A percentile compares a stretch with the other conserved stretches of the same genome.
phyloP scores from a whole-genome alignment of 2,113 vertebrate species.

The Mungos mungo region DNA sequence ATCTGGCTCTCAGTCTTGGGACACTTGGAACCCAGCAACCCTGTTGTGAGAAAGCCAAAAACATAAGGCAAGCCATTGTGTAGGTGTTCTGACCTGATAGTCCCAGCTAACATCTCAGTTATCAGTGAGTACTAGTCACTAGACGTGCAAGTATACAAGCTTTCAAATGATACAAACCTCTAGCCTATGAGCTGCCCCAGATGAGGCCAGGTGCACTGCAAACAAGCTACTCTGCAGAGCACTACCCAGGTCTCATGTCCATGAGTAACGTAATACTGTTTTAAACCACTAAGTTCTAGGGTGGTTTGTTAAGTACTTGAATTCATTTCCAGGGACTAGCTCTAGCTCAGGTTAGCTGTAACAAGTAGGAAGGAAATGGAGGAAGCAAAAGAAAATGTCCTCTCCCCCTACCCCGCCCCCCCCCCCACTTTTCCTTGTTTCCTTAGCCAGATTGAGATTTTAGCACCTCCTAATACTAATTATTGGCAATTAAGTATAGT shows the following conservation, averaged over 20 bases:
- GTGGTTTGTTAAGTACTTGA: conserved; percentile 24
- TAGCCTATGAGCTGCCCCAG: conserved; percentile 12
- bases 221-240: conserved; percentile 3
- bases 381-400: conserved; percentile 13
- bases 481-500: not conserved
- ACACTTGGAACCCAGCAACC: not conserved
- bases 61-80: not conserved
- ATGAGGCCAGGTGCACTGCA: conserved; percentile 4
- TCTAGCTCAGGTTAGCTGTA: not conserved
- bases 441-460: not conserved
- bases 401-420: not conserved
- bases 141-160: not conserved
- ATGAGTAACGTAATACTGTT: conserved; percentile 11
- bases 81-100: not conserved
- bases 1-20: not conserved
- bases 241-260: conserved; percentile 12
- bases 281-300: not conserved
- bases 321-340: conserved; percentile 3
- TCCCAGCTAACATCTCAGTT: not conserved
- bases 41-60: not conserved
- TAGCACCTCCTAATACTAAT: conserved; percentile 7
- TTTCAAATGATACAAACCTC: conserved; percentile 33
- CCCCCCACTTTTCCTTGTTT: not conserved
- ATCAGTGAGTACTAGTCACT: not conserved
- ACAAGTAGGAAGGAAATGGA: conserved; percentile 11